Percentiles rank a stretch among this genome's conserved stretches.
Conservation (phyloP, 2,888 invertebrate genomes). For the Ashinkailepas kermadecensis region DNA sequence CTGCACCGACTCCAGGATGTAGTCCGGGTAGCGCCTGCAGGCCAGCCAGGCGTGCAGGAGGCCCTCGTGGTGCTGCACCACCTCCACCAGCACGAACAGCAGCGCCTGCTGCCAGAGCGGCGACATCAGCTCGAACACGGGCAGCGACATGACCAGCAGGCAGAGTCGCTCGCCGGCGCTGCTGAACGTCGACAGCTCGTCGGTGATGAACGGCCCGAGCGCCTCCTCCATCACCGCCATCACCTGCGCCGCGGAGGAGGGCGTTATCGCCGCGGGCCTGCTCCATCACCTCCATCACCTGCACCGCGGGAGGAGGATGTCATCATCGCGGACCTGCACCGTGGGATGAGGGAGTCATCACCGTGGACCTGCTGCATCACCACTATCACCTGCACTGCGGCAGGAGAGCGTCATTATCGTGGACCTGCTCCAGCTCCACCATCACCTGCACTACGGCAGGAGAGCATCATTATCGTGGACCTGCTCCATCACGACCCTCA, state of each 20-base stretch:
- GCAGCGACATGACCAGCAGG: slow-evolving; percentile 13
- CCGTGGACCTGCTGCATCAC: too few species aligned
- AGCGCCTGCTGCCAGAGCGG: slow-evolving; percentile 1
- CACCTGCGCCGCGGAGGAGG: neutral
- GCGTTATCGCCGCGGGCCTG: too few species aligned
- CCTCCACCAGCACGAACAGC: slow-evolving; percentile 14
- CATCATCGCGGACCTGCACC: too few species aligned
- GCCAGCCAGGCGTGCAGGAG: slow-evolving; percentile 1
- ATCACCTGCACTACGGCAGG: too few species aligned
- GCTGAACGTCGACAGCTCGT: neutral
- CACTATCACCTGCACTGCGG: too few species aligned
- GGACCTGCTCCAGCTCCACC: too few species aligned
- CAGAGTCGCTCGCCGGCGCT: neutral
- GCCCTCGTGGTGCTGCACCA: slow-evolving; percentile 8
- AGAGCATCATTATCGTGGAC: too few species aligned
- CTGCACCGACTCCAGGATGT: neutral
- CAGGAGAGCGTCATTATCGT: too few species aligned
- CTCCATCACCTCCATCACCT: too few species aligned
- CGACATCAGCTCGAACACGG: neutral
- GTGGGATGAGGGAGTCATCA: too few species aligned
- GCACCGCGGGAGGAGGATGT: too few species aligned
- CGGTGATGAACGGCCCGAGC: neutral
- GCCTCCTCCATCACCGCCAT: neutral
- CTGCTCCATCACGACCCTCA: too few species aligned
- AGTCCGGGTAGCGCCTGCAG: neutral